Evolutionary conservation across 2,888 invertebrate species (phyloP), one percentile per base, ranked within the genome.

Genomic region (Philereme vetulata): DNA sequence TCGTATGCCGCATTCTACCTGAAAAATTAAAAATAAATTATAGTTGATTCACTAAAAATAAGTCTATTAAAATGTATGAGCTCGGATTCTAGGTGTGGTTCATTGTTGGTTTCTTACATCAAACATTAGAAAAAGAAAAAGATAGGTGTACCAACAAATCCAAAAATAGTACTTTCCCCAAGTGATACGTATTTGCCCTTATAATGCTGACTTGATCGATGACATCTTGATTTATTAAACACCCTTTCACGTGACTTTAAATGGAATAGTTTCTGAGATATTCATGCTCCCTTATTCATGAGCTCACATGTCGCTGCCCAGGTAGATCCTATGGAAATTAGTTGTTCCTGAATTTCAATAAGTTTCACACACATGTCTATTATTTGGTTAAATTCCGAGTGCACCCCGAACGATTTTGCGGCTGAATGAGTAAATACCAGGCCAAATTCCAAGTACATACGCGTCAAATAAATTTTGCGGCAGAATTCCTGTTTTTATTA

Each of bases 1-100:
- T 71, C 40, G 71, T 62, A 62, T 70, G 74, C 74, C 66, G 68
- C 84, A 84, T 84, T 65, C 74, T 83, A 57, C 66, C 84, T 83
- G 81, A n/a, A 76, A 80, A 67, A n/a, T n/a, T n/a, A 48, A 67
- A 72, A 68, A 67, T 55, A 47, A 33, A 56, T 9, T 11, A 43
- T 43, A 9, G n/a, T n/a, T n/a, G 2, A 1, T 21, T 21, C 21
- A 21, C 21, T 21, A 21, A 21, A 21, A 21, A 21, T 21, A 21
- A 21, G 2, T 21, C 21, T 1, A 21, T 21, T 21, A 21, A 21
- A 21, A 1, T 1, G 1, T 21, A 21, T 21, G 21, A 21, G 21
- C 21, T 21, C 21, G 21, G 21, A 21, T 21, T 21, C 21, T 21
- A 21, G 2, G 21, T 21, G 21, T 21, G 21, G 21, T 21, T 1